Percentiles rank a stretch among this genome's conserved stretches.
Conservation (phyloP, 2,797 vertebrate species). For the Remorina albescens region DNA sequence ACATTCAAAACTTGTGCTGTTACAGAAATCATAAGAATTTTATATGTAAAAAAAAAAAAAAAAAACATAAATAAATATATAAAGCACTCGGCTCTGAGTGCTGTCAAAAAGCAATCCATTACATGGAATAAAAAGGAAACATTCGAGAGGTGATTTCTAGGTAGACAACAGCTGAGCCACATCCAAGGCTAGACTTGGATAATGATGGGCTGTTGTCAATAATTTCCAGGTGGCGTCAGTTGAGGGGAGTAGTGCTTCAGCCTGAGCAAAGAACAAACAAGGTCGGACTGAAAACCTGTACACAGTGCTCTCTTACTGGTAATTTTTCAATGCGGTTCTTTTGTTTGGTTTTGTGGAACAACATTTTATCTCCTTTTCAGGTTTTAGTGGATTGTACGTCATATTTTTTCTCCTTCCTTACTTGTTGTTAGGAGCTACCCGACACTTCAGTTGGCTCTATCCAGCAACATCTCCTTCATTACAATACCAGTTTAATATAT, state of each 20-base stretch:
- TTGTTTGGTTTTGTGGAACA: neutral
- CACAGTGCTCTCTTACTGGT: neutral
- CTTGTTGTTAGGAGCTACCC: neutral
- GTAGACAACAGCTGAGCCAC: constrained; percentile 7
- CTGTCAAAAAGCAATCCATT: no score
- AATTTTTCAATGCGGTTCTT: neutral
- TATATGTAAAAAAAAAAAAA: no score
- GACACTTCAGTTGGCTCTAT: neutral
- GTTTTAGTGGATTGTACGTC: neutral
- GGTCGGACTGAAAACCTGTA: constrained; percentile 8
- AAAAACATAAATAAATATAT: neutral
- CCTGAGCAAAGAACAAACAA: neutral
- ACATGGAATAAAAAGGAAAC: no score
- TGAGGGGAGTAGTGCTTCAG: neutral
- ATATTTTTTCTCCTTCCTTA: neutral
- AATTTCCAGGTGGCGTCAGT: constrained; percentile 24
- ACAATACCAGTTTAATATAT: neutral
- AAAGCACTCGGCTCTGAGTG: neutral
- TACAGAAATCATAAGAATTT: neutral
- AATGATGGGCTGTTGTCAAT: no score
- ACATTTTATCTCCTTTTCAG: neutral
- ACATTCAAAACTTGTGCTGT: neutral
- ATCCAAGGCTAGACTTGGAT: neutral
- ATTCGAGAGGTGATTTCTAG: no score
- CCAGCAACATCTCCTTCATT: neutral